These are phyloP conservation scores for Matsumyia berberina DNA, from an alignment of 2,888 invertebrate genomes.

Conservation along the genomic window DNA sequence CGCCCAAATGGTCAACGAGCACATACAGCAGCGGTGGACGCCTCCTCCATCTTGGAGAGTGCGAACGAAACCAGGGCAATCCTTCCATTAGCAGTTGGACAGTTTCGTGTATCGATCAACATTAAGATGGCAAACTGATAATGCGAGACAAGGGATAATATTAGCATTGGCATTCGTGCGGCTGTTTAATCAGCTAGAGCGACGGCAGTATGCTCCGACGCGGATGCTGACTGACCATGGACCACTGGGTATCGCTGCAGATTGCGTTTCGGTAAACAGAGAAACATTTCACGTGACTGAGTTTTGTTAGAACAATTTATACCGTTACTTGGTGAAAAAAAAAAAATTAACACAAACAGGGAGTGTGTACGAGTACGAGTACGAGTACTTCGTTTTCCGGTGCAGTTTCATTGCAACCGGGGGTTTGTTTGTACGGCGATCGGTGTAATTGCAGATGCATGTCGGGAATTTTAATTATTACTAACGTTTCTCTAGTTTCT, in stretches of 20 bases:
- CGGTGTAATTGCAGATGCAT: slow-evolving; percentile 53
- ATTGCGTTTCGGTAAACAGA: slow-evolving; percentile 63
- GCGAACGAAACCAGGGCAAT: slow-evolving; percentile 68
- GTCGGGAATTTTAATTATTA: slow-evolving; percentile 46
- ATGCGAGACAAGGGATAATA: slow-evolving; percentile 74
- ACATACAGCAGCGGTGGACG: slow-evolving; percentile 27
- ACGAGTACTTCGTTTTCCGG: slow-evolving; percentile 33
- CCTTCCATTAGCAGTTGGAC: slow-evolving; percentile 73
- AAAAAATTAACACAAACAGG: slow-evolving; percentile 66
- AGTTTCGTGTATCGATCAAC: slow-evolving; percentile 76
- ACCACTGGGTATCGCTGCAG: slow-evolving; percentile 29
- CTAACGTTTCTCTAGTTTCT: not conserved
- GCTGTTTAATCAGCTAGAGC: slow-evolving; percentile 70
- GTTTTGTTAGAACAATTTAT: slow-evolving; percentile 75
- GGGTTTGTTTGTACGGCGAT: slow-evolving; percentile 50
- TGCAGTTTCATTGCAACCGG: slow-evolving; percentile 25
- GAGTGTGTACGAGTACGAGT: too few species aligned
- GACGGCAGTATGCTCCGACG: slow-evolving; percentile 1
- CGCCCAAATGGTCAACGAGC: slow-evolving; percentile 56
- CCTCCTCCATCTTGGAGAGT: slow-evolving; percentile 22
- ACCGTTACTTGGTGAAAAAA: slow-evolving; percentile 57
- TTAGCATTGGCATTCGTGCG: slow-evolving; percentile 75
- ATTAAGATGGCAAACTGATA: slow-evolving; percentile 76
- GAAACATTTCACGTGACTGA: slow-evolving; percentile 70
- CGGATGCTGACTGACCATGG: slow-evolving; percentile 51